A percentile compares a stretch with the other conserved stretches of the same genome.
Conservation (phyloP, 2,797 vertebrate genomes). For the Poeciliopsis infans region DNA sequence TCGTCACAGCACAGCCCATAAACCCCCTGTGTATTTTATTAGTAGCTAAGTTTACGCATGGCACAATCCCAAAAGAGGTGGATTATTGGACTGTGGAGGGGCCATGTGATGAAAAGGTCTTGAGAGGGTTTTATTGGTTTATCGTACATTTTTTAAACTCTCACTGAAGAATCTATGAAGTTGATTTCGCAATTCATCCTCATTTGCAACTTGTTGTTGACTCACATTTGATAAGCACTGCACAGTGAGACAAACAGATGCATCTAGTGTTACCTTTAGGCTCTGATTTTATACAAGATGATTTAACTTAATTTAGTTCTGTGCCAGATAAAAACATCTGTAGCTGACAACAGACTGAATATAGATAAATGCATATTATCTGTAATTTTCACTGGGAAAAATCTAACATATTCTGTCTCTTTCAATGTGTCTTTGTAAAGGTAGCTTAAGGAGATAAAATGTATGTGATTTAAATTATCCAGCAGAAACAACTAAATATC, state of each 20-base stretch:
- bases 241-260: background rate
- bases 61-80: conserved; percentile 39
- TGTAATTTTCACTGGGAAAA: background rate
- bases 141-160: conserved; percentile 9
- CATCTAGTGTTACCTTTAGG: background rate
- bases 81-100: conserved; percentile 13
- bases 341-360: background rate
- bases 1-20: conserved; percentile 45
- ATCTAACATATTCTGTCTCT: background rate
- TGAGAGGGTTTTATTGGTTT: conserved; percentile 3
- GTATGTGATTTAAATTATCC: background rate
- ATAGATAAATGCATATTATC: background rate
- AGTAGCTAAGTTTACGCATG: conserved; percentile 69
- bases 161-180: background rate
- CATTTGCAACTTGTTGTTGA: background rate
- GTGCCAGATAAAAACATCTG: background rate
- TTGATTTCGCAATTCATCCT: background rate
- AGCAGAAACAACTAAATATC: background rate
- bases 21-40: conserved; percentile 55
- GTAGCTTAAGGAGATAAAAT: background rate
- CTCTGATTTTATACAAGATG: background rate
- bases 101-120: conserved; percentile 3
- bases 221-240: background rate
- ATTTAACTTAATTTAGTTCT: background rate
- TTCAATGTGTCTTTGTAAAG: background rate